These are phyloP conservation scores for Callyntrura sp. DNA, from an alignment of 2,888 invertebrate species.

Conservation along the genomic window DNA sequence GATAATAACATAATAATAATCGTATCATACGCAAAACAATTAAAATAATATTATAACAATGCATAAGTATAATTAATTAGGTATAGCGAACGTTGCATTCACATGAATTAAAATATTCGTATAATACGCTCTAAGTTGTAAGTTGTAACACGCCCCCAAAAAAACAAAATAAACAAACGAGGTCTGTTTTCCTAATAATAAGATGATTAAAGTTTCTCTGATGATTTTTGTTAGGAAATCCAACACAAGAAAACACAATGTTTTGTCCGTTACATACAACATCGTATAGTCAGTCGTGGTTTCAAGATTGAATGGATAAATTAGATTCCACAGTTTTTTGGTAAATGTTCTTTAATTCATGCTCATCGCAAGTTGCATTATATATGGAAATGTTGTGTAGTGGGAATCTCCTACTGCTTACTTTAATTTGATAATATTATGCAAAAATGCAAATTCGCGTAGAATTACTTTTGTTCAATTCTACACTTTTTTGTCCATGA, in stretches of 20 bases:
- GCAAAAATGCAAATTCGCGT: not conserved
- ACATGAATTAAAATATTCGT: slow-evolving; percentile 60
- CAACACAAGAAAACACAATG: slow-evolving; percentile 39
- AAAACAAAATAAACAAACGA: not conserved
- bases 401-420: not conserved
- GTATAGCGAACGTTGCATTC: slow-evolving; percentile 56
- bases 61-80: not conserved
- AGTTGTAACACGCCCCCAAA: not conserved
- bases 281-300: slow-evolving; percentile 30
- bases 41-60: not conserved
- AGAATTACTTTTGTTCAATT: too few relatives aligned
- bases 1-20: slow-evolving; percentile 19
- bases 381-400: not conserved
- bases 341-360: not conserved
- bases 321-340: slow-evolving; percentile 12
- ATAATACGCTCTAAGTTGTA: slow-evolving; percentile 49
- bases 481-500: not conserved
- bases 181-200: slow-evolving; percentile 5
- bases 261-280: slow-evolving; percentile 38
- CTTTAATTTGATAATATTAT: not conserved
- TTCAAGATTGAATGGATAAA: not conserved
- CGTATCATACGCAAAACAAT: not conserved
- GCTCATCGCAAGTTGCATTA: not conserved
- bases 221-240: slow-evolving; percentile 8
- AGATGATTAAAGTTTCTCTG: not conserved